phyloP scores from a whole-genome alignment of 2,113 vertebrate genomes.

The Pavo muticus region DNA sequence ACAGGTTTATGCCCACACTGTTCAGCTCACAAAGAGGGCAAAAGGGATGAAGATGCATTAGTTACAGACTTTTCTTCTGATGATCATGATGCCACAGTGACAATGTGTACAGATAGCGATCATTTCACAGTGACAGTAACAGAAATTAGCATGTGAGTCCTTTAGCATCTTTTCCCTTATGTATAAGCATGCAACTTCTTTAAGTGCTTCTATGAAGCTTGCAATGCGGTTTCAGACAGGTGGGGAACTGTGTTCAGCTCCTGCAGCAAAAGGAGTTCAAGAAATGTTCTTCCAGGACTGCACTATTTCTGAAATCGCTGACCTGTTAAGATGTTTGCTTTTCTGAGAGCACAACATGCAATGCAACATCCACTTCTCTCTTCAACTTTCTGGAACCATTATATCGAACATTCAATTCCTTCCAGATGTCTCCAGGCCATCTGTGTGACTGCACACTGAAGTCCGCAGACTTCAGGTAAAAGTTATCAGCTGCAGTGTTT shows the following conservation, averaged over 20 bases:
- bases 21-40: background rate
- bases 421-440: slow-evolving; percentile 6
- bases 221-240: background rate
- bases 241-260: background rate
- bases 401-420: background rate
- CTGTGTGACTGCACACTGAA: background rate
- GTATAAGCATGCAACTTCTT: background rate
- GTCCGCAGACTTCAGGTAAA: background rate
- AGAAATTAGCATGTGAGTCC: background rate
- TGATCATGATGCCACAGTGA: background rate
- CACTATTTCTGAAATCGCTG: slow-evolving; percentile 32
- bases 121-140: background rate
- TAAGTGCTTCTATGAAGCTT: background rate
- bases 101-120: background rate
- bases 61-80: background rate
- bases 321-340: slow-evolving; percentile 32
- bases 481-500: background rate
- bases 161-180: slow-evolving; percentile 7
- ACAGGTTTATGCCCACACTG: background rate
- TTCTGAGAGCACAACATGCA: background rate
- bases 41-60: background rate
- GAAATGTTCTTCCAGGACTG: slow-evolving; percentile 8
- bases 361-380: background rate
- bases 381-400: background rate
- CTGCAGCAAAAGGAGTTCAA: slow-evolving; percentile 30